Conservation (phyloP, 2,888 invertebrate genomes). For the Galeopsomyia nigrocyanea region DNA sequence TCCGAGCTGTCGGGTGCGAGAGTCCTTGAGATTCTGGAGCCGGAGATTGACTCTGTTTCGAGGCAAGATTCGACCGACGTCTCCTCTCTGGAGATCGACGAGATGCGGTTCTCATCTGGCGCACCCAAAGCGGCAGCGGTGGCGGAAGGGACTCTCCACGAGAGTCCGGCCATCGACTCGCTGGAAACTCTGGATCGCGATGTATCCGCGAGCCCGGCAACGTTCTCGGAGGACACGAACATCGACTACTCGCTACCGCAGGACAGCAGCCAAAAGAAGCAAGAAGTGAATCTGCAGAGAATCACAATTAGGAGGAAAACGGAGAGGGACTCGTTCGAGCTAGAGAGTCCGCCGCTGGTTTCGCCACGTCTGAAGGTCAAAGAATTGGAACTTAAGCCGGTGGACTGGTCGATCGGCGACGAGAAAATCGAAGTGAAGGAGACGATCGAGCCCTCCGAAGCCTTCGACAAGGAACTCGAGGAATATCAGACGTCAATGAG, state of each 20-base stretch:
- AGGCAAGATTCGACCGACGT: slow-evolving; percentile 62
- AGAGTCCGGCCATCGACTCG: slow-evolving; percentile 60
- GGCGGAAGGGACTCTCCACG: slow-evolving; percentile 56
- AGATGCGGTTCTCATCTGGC: slow-evolving; percentile 51
- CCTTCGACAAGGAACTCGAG: slow-evolving; percentile 64
- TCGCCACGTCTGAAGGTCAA: slow-evolving; percentile 61
- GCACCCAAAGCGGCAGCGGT: slow-evolving; percentile 44
- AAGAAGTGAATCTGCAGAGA: slow-evolving; percentile 42
- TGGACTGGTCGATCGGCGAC: slow-evolving; percentile 66
- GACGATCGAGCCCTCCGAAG: slow-evolving; percentile 62
- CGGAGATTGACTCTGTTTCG: slow-evolving; percentile 53
- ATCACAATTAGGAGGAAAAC: slow-evolving; percentile 45
- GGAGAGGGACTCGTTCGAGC: slow-evolving; percentile 59
- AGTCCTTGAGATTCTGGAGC: slow-evolving; percentile 61
- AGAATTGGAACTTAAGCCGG: slow-evolving; percentile 63
- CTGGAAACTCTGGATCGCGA: slow-evolving; percentile 61
- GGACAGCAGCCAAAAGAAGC: slow-evolving; percentile 47
- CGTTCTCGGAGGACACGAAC: slow-evolving; percentile 59
- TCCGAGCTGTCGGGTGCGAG: slow-evolving; percentile 58
- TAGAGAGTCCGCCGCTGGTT: slow-evolving; percentile 61
- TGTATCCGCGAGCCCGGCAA: slow-evolving; percentile 58
- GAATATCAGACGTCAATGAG: slow-evolving; percentile 59
- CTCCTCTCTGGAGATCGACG: slow-evolving; percentile 62
- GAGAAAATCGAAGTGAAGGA: slow-evolving; percentile 66
- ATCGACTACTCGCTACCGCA: slow-evolving; percentile 56